phyloP scores from a whole-genome alignment of 2,113 vertebrate species.

The Pteropus alecto region DNA sequence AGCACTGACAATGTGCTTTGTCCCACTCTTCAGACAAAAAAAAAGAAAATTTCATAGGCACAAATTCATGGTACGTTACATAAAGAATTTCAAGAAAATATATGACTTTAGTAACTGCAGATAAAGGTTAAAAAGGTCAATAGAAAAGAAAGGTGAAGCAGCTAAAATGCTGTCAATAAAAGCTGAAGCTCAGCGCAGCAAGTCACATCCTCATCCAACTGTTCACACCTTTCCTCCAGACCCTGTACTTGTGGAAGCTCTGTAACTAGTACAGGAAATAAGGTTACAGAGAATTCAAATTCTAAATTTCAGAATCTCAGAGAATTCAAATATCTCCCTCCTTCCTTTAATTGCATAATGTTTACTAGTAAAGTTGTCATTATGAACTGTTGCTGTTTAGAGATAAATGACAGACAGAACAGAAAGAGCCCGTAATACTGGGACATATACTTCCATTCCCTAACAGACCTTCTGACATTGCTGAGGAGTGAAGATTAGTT shows the following conservation, averaged over 20 bases:
- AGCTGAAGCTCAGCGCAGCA: not conserved
- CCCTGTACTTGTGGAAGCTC: not conserved
- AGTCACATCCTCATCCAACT: not conserved
- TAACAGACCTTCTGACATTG: constrained; percentile 36
- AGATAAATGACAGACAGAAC: not conserved
- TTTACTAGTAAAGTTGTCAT: not conserved
- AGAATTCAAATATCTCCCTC: not conserved
- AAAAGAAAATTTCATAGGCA: constrained; percentile 46
- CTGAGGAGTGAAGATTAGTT: not conserved
- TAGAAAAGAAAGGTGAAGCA: constrained; percentile 34
- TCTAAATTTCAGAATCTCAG: not conserved
- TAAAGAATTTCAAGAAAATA: constrained; percentile 40
- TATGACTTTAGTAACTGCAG: not conserved
- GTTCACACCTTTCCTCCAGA: constrained; percentile 20
- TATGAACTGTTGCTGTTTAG: not conserved
- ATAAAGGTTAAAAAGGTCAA: constrained; percentile 42
- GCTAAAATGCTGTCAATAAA: not conserved
- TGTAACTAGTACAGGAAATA: not conserved
- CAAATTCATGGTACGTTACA: constrained; percentile 3
- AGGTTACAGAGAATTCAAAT: constrained; percentile 1
- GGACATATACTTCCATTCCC: not conserved
- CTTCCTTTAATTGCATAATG: not conserved
- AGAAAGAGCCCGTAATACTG: not conserved
- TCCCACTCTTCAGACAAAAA: constrained; percentile 39
- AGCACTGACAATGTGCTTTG: constrained; percentile 65